Evolutionary conservation across 2,888 invertebrate genomes (phyloP).

Genomic region (Trichopria drosophilae): DNA sequence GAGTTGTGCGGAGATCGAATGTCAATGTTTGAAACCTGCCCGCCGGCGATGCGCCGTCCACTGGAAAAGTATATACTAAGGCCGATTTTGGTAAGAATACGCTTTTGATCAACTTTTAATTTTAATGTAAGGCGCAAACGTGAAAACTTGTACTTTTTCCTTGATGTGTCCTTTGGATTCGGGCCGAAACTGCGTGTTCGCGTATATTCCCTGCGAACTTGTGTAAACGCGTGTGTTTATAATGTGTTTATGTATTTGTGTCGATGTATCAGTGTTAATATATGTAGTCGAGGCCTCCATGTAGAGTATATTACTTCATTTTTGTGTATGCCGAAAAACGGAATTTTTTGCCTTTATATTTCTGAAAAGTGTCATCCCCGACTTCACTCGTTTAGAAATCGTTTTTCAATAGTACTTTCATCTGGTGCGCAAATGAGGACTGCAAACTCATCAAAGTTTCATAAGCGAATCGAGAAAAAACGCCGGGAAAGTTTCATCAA

Average conservation of each 20-base stretch:
- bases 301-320: conserved; percentile 33
- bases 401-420: conserved; percentile 42
- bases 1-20: neutral
- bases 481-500: conserved; percentile 51
- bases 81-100: conserved; percentile 58
- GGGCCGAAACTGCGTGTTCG: conserved; percentile 54
- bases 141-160: conserved; percentile 59
- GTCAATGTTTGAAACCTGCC: conserved; percentile 24
- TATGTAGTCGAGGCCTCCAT: conserved; percentile 29
- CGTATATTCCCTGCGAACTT: conserved; percentile 38
- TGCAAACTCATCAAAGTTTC: conserved; percentile 41
- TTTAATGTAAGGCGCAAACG: conserved; percentile 58
- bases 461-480: conserved; percentile 49
- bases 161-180: conserved; percentile 58
- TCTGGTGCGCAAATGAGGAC: conserved; percentile 54
- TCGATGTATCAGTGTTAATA: too few species aligned
- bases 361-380: conserved; percentile 31
- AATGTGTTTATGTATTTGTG: too few species aligned
- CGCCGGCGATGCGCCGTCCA: conserved; percentile 44
- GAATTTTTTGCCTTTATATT: conserved; percentile 40
- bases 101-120: conserved; percentile 58
- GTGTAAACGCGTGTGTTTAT: conserved; percentile 27
- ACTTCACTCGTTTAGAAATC: conserved; percentile 37
- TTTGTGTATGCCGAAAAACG: conserved; percentile 53
- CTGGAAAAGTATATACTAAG: conserved; percentile 57